These are phyloP conservation scores for Gnathonemus longibarbis DNA, from an alignment of 2,113 vertebrate genomes.

Conservation along the genomic window DNA sequence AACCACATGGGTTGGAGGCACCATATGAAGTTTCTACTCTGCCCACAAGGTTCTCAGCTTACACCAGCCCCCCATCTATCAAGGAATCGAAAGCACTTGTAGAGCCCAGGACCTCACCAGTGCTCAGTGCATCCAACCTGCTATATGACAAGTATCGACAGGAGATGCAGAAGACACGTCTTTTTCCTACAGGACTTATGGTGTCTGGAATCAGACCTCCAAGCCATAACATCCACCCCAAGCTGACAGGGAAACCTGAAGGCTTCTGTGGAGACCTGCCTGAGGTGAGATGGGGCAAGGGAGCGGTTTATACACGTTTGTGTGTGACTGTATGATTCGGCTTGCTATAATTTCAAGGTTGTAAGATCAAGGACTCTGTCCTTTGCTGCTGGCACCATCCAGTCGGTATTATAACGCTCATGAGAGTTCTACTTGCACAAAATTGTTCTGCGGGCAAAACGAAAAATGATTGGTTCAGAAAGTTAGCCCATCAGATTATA, in stretches of 20 bases:
- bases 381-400: not conserved
- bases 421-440: too few species aligned
- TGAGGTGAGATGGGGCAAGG: constrained; percentile 41
- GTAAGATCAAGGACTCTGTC: not conserved
- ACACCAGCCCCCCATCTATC: constrained; percentile 48
- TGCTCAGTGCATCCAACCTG: constrained; percentile 62
- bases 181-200: constrained; percentile 71
- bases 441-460: too few species aligned
- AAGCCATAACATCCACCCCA: constrained; percentile 71
- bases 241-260: constrained; percentile 63
- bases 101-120: constrained; percentile 56
- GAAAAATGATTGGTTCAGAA: too few species aligned
- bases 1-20: constrained; percentile 66
- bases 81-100: constrained; percentile 42
- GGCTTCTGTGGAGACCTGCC: constrained; percentile 61
- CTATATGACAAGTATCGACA: constrained; percentile 81
- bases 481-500: too few species aligned
- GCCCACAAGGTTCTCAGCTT: constrained; percentile 60
- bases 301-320: not conserved
- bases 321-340: not conserved
- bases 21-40: constrained; percentile 69
- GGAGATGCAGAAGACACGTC: constrained; percentile 72
- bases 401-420: not conserved
- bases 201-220: constrained; percentile 74
- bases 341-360: not conserved